These are phyloP conservation scores for Caenorhabditis briggsae DNA, from an alignment of 1,140 invertebrate species.

Conservation along the genomic window DNA sequence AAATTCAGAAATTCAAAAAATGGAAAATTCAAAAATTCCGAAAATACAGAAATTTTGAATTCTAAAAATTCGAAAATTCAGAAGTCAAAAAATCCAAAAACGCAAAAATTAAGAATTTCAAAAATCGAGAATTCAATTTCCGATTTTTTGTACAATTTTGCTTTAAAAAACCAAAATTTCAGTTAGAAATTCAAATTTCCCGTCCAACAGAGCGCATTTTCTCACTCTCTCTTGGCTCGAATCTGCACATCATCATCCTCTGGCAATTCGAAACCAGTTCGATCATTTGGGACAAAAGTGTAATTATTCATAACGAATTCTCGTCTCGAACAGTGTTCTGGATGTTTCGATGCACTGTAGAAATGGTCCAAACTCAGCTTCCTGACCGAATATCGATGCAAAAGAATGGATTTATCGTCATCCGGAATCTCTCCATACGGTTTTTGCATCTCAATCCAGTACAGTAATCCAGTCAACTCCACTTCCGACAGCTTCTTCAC, in stretches of 20 bases:
- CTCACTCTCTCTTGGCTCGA: constrained; percentile 62
- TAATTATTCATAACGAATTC: constrained; percentile 67
- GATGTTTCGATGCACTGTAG: constrained; percentile 64
- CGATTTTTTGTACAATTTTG: no score
- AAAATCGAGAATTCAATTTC: no score
- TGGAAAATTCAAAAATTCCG: no score
- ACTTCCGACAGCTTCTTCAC: constrained; percentile 59
- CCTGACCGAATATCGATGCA: constrained; percentile 63
- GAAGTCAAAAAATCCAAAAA: no score
- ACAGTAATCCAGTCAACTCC: constrained; percentile 63
- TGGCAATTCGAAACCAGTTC: constrained; percentile 60
- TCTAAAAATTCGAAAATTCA: no score
- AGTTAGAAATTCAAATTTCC: no score
- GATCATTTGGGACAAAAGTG: constrained; percentile 57
- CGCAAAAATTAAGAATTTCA: no score
- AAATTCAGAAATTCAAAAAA: no score
- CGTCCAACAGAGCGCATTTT: no score
- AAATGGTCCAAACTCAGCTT: constrained; percentile 67
- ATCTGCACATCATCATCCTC: constrained; percentile 59
- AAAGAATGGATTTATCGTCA: constrained; percentile 48
- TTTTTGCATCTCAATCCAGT: constrained; percentile 66
- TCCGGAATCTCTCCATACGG: constrained; percentile 57
- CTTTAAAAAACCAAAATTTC: neutral
- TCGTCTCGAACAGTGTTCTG: neutral
- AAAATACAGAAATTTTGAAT: no score